Base-by-base conservation (phyloP, 2,113 vertebrate genomes). In the Corvus cornix region DNA sequence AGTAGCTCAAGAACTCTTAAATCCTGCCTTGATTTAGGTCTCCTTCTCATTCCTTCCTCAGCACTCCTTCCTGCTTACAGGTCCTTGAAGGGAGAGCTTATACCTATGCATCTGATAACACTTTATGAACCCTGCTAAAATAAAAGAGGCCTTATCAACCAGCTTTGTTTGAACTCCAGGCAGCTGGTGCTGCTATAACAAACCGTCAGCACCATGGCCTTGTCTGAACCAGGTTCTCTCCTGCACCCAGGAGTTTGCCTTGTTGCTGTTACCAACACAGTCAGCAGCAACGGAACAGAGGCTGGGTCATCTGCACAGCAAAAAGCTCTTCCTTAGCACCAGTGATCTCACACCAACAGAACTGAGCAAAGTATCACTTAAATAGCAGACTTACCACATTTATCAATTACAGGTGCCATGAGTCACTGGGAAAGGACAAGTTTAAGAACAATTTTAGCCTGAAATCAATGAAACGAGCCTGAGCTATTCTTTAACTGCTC, bases 131-230 rank as follows among this genome's bases (percentile, higher is more conserved):
- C 5, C 43, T 67, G 84, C 78, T 91, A 81, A 95, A 94, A 88
- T 81, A 88, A 90, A 80, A 88, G 85, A 88, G 55, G 56, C 44
- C 68, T 94, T 96, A 97, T 95, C 95, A 77, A 59, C 39, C 69
- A 75, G 90, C 85, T 91, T 92, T 91, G 90, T 95, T 93, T 84
- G 60, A 95, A 52, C 79, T 90, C 37, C 56, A 63, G 68, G 90
- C 72, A 76, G 81, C 11, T 26, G 67, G 46, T 24, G 68, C 80
- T 89, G 64, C 73, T 86, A 2, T 31, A 84, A 69, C 88, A 89
- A 87, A 84, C 84, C 26, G 33, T 49, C 37, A 70, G 48, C 2
- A 0, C 74, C 31, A 35, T 6, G 64, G 87, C 93, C 75, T 74
- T 33, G 75, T 11, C 90, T 92, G 64, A 83, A 67, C 82, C 27